Conservation (phyloP, 2,888 invertebrate genomes). For the Ochropacha duplaris region DNA sequence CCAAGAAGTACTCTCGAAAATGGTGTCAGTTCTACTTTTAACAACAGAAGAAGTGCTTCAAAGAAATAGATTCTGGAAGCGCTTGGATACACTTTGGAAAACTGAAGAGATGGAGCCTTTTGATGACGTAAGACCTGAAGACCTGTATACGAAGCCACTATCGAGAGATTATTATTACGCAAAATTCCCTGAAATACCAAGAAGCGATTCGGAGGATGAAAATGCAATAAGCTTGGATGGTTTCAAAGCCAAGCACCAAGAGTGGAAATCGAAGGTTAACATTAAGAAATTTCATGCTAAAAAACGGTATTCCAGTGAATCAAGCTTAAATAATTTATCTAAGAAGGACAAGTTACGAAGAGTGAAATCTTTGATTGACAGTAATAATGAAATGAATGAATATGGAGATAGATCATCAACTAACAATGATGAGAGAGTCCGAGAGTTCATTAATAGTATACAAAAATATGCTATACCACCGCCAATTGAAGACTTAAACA, state of each 20-base stretch:
- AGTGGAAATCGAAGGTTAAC: conserved; percentile 67
- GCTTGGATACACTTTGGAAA: conserved; percentile 66
- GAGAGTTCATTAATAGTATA: conserved; percentile 59
- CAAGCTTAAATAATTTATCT: conserved; percentile 28
- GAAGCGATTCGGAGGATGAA: conserved; percentile 77
- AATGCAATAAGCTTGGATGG: conserved; percentile 62
- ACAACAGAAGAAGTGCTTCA: conserved; percentile 73
- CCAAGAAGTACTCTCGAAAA: conserved; percentile 22
- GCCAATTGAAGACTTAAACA: conserved; percentile 42
- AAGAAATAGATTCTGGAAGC: conserved; percentile 69
- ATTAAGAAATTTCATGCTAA: conserved; percentile 52
- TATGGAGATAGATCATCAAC: conserved; percentile 3
- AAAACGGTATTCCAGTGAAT: conserved; percentile 42
- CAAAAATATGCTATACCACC: conserved; percentile 66
- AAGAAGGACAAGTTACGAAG: conserved; percentile 19
- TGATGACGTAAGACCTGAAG: conserved; percentile 66
- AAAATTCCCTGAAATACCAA: conserved; percentile 68
- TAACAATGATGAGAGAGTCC: conserved; percentile 51
- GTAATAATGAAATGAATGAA: conserved; percentile 10
- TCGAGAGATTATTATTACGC: conserved; percentile 70
- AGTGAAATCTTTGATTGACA: conserved; percentile 41
- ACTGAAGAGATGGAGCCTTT: conserved; percentile 74
- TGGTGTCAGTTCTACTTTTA: conserved; percentile 69
- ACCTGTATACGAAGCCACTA: conserved; percentile 61
- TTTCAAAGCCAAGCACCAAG: conserved; percentile 60